Conservation (phyloP, 2,888 invertebrate species). For the Dynastes hyllus region DNA sequence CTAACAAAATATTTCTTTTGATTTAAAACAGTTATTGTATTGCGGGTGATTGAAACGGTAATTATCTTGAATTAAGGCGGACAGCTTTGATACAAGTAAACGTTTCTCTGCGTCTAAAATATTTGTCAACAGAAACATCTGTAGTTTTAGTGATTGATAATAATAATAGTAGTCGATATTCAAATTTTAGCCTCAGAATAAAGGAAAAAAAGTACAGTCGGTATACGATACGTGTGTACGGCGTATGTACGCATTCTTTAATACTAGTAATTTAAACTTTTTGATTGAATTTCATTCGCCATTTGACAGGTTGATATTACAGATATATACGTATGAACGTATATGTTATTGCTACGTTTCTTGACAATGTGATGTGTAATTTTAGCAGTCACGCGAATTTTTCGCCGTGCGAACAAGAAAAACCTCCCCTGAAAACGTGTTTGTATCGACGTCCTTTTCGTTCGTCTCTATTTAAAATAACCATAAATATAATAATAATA, state of each 20-base stretch:
- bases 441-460: neutral
- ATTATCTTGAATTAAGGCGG: no score
- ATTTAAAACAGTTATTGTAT: no score
- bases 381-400: conserved; percentile 37
- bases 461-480: no score
- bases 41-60: no score
- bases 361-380: conserved; percentile 33
- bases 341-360: conserved; percentile 32
- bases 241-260: neutral
- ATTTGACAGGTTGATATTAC: conserved; percentile 28
- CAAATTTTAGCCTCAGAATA: neutral
- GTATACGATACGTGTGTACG: neutral
- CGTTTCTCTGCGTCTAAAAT: neutral
- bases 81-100: no score
- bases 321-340: conserved; percentile 3
- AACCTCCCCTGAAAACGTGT: neutral
- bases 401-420: neutral
- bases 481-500: no score
- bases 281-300: conserved; percentile 33
- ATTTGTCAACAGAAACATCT: neutral
- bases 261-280: conserved; percentile 29
- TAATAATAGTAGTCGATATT: neutral
- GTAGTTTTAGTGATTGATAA: neutral
- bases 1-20: no score
- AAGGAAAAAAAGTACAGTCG: neutral